Conservation (phyloP, 2,113 vertebrate genomes). For the Rhynchopsitta pachyrhyncha region DNA sequence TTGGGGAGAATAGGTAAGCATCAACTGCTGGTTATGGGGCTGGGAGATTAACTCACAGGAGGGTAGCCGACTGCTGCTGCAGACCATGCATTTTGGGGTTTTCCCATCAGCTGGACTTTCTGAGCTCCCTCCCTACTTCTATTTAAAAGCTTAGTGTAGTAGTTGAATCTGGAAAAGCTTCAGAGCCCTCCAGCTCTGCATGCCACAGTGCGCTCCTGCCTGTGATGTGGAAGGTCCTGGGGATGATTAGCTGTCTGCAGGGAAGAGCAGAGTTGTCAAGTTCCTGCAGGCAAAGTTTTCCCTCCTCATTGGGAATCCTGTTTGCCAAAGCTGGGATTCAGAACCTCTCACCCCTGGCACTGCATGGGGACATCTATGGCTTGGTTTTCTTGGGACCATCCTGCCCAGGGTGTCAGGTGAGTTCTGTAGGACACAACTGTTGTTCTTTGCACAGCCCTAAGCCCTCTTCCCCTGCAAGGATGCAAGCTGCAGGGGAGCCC, state of each 20-base stretch:
- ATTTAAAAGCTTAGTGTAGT: not conserved
- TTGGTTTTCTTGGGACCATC: not conserved
- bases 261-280: not conserved
- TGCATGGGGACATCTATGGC: accelerated
- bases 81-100: not conserved
- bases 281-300: not conserved
- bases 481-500: not conserved
- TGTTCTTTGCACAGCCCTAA: not conserved
- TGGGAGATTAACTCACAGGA: not conserved
- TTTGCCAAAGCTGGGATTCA: not conserved
- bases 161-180: not conserved
- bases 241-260: not conserved
- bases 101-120: not conserved
- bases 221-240: too few relatives aligned
- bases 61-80: not conserved
- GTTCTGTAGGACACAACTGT: not conserved
- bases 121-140: not conserved
- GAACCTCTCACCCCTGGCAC: not conserved
- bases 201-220: not conserved
- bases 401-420: not conserved
- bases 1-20: not conserved
- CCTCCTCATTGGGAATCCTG: accelerated
- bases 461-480: not conserved
- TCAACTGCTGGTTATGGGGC: not conserved
- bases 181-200: not conserved